A percentile compares a stretch with the other conserved stretches of the same genome.
Conservation (phyloP, 1,140 invertebrate genomes). For the Sarcophaga bullata region DNA sequence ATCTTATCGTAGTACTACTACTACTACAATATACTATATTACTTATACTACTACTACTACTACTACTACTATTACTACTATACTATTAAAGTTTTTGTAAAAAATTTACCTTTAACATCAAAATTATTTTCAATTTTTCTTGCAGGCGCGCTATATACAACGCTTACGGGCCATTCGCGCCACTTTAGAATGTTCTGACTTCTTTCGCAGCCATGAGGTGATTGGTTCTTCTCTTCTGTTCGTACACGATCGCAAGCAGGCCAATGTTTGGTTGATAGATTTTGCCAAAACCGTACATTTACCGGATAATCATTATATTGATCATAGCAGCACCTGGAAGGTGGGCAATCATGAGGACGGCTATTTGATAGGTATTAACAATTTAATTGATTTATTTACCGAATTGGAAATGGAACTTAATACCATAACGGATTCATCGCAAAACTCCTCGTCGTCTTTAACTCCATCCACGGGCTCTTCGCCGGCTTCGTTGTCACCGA, state of each 20-base stretch:
- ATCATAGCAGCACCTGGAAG: slow-evolving; percentile 87
- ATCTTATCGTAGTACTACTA: too few species aligned
- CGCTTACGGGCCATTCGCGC: slow-evolving; percentile 84
- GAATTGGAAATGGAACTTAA: slow-evolving; percentile 53
- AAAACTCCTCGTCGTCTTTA: slow-evolving; percentile 42
- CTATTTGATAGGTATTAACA: slow-evolving; percentile 93
- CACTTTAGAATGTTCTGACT: slow-evolving; percentile 83
- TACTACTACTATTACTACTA: too few species aligned
- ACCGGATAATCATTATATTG: slow-evolving; percentile 78
- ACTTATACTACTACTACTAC: too few species aligned
- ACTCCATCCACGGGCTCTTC: slow-evolving; percentile 38
- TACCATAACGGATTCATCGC: slow-evolving; percentile 33
- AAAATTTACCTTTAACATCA: too few species aligned
- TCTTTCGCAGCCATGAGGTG: slow-evolving; percentile 93
- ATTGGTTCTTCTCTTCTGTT: slow-evolving; percentile 97
- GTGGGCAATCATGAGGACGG: slow-evolving; percentile 99
- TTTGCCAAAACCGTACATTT: slow-evolving; percentile 95
- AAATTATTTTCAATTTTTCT: slow-evolving; percentile 47
- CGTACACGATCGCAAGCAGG: slow-evolving; percentile 89
- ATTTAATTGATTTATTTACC: slow-evolving; percentile 89
- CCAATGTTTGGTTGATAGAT: slow-evolving; percentile 97
- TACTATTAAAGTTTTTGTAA: too few species aligned
- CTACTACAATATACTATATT: too few species aligned
- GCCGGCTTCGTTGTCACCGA: slow-evolving; percentile 41
- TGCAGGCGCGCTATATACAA: slow-evolving; percentile 84